Conservation (phyloP, 1,140 invertebrate genomes). For the Meteorus sp. region DNA sequence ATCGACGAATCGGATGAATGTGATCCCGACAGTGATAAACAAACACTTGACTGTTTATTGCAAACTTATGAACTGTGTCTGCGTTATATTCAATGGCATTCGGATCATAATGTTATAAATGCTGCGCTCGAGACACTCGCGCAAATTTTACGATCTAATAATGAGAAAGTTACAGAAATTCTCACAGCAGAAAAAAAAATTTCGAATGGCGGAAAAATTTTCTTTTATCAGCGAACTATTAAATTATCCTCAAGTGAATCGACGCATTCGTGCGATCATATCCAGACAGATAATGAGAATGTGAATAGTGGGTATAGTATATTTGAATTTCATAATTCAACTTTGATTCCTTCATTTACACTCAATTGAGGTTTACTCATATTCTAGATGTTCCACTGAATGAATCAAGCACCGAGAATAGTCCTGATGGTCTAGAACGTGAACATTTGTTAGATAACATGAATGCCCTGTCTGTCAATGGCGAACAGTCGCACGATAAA, state of each 20-base stretch:
- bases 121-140: conserved; percentile 79
- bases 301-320: background rate
- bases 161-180: conserved; percentile 62
- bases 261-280: background rate
- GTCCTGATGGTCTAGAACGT: no score
- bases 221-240: conserved; percentile 32
- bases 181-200: conserved; percentile 65
- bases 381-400: no score
- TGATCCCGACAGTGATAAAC: conserved; percentile 31
- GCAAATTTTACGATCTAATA: conserved; percentile 70
- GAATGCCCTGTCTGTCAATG: conserved; percentile 11
- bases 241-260: conserved; percentile 35
- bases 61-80: conserved; percentile 84
- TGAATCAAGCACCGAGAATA: no score
- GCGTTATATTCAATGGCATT: conserved; percentile 67
- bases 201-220: conserved; percentile 52
- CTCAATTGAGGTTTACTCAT: no score
- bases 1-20: conserved; percentile 39
- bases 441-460: background rate
- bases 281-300: background rate
- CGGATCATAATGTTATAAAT: conserved; percentile 84
- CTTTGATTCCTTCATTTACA: no score
- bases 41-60: conserved; percentile 51
- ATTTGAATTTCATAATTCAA: conserved; percentile 10
- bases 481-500: conserved; percentile 35